Percentiles rank a stretch among this genome's conserved stretches.
These are phyloP conservation scores for Phalanger gymnotis DNA, from an alignment of 2,797 vertebrate species.

Conservation along the genomic window DNA sequence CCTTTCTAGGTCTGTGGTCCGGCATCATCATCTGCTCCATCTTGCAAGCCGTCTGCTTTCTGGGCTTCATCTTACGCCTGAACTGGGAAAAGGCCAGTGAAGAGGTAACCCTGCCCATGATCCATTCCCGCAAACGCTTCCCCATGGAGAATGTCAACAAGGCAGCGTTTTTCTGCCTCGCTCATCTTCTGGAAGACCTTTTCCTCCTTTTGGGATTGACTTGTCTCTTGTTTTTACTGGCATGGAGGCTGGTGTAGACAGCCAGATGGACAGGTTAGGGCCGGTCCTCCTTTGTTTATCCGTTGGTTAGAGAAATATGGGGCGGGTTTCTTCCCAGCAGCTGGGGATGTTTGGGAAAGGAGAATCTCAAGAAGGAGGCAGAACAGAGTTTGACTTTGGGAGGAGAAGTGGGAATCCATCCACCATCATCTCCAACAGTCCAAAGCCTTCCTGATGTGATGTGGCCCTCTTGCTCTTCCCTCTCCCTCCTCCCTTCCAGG, in stretches of 20 bases:
- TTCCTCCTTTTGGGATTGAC: not conserved
- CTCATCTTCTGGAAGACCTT: not conserved
- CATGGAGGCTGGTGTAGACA: slow-evolving; percentile 12
- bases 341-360: not conserved
- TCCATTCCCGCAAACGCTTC: not conserved
- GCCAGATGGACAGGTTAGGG: not conserved
- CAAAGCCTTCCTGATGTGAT: slow-evolving; percentile 9
- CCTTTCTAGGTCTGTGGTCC: slow-evolving; percentile 89
- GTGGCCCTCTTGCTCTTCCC: not conserved
- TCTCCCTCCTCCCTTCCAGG: not conserved
- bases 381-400: not conserved
- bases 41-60: slow-evolving; percentile 87
- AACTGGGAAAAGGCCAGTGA: slow-evolving; percentile 89
- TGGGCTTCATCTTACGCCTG: slow-evolving; percentile 84
- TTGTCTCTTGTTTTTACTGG: not conserved
- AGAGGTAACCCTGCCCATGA: slow-evolving; percentile 85
- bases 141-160: not conserved
- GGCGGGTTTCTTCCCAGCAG: not conserved
- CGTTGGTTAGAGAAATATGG: slow-evolving; percentile 1
- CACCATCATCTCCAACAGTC: not conserved
- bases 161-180: not conserved
- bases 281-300: not conserved
- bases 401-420: not conserved
- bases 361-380: not conserved
- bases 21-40: slow-evolving; percentile 87